A percentile compares a stretch with the other conserved stretches of the same genome.
Conservation (phyloP, 23 tunicate species). For the Ciona savignyi region DNA sequence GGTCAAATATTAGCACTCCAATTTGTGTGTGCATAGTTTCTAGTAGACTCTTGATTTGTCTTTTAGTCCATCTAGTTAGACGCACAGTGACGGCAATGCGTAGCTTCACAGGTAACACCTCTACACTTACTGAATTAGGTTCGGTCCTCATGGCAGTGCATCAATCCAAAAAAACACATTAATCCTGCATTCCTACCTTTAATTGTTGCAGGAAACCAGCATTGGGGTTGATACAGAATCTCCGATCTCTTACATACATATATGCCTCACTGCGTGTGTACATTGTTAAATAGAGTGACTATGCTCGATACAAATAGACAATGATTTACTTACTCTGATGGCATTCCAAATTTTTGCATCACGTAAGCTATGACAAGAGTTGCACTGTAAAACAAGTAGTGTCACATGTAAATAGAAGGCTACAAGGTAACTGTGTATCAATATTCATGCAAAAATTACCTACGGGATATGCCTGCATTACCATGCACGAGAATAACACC, state of each 20-base stretch:
- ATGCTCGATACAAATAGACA: too few relatives aligned
- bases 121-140: too few relatives aligned
- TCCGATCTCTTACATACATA: constrained; percentile 20
- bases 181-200: constrained; percentile 38
- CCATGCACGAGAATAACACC: constrained; percentile 71
- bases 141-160: too few relatives aligned
- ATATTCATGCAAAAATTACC: constrained; percentile 44
- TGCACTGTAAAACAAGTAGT: constrained; percentile 23
- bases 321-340: constrained; percentile 46
- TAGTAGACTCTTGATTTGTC: too few relatives aligned
- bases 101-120: too few relatives aligned
- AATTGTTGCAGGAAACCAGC: constrained; percentile 45
- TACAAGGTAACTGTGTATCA: not conserved
- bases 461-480: constrained; percentile 56
- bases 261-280: constrained; percentile 35
- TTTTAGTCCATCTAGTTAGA: too few relatives aligned
- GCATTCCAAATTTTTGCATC: constrained; percentile 23
- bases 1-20: too few relatives aligned
- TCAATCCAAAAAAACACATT: too few relatives aligned
- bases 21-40: too few relatives aligned
- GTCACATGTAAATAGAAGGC: constrained; percentile 3
- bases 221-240: constrained; percentile 45
- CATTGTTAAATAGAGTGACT: too few relatives aligned
- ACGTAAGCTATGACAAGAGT: constrained; percentile 59
- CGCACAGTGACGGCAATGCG: too few relatives aligned